Conservation (phyloP, 2,888 invertebrate species). For the Zygothrica quintamaculata region DNA sequence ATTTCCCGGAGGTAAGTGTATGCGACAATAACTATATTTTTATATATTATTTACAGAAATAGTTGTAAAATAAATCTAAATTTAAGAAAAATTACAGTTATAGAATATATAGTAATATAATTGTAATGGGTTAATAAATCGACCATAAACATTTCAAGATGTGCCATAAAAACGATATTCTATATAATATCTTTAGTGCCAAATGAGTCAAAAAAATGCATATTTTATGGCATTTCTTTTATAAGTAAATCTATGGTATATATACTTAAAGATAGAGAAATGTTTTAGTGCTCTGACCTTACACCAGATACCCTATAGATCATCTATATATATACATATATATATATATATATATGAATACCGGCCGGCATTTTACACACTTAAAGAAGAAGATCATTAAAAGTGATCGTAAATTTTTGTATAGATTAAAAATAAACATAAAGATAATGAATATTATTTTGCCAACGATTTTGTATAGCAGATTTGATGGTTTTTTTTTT, state of each 20-base stretch:
- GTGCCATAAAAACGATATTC: conserved; percentile 45
- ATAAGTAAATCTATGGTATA: conserved; percentile 1
- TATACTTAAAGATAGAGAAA: not conserved
- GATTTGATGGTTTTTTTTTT: conserved; percentile 26
- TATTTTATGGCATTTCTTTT: conserved; percentile 37
- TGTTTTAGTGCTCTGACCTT: conserved; percentile 30
- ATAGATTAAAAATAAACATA: conserved; percentile 47
- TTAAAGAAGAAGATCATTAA: conserved; percentile 46
- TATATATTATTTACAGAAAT: too few species aligned
- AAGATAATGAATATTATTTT: conserved; percentile 54
- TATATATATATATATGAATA: too few species aligned
- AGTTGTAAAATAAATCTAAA: not conserved
- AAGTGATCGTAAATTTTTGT: conserved; percentile 57
- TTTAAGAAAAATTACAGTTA: too few species aligned
- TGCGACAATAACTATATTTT: conserved; percentile 29
- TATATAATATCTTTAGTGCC: conserved; percentile 36
- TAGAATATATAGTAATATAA: too few species aligned
- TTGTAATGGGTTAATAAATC: too few species aligned
- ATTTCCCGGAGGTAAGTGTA: conserved; percentile 62
- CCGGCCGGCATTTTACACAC: conserved; percentile 72
- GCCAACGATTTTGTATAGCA: conserved; percentile 42
- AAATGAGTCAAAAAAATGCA: conserved; percentile 17
- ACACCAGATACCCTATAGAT: conserved; percentile 28
- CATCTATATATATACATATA: conserved; percentile 62
- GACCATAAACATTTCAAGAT: conserved; percentile 32